Conservation (phyloP, 2,113 vertebrate species). For the Neolamprologus modestus region DNA sequence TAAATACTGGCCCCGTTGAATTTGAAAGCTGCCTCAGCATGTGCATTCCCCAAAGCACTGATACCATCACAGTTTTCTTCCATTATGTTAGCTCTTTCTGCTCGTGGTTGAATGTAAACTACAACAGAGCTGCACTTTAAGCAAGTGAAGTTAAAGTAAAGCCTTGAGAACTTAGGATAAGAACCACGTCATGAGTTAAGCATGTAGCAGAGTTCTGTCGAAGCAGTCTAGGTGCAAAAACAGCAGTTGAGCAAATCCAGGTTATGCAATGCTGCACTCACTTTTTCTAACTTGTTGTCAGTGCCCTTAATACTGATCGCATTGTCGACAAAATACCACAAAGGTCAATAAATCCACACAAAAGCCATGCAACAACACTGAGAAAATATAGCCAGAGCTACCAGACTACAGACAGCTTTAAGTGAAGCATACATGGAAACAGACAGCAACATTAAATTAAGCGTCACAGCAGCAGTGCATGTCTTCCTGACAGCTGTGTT, state of each 20-base stretch:
- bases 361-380: neutral
- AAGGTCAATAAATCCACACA: neutral
- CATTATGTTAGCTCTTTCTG: neutral
- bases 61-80: constrained; percentile 7
- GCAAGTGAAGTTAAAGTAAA: neutral
- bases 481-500: neutral
- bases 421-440: neutral
- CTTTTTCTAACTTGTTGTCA: neutral
- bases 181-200: neutral
- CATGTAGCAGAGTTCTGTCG: neutral
- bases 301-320: neutral
- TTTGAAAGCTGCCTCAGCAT: neutral
- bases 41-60: neutral
- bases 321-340: neutral
- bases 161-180: neutral
- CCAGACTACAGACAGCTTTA: neutral
- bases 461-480: neutral
- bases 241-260: neutral
- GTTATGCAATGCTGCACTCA: neutral
- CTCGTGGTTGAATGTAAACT: constrained; percentile 11
- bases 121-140: neutral
- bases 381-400: neutral
- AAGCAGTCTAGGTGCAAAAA: neutral
- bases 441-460: neutral
- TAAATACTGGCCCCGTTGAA: neutral